Percentiles rank a stretch among this genome's conserved stretches.
phyloP scores from a whole-genome alignment of 2,113 vertebrate genomes.

The Plotosus lineatus region DNA sequence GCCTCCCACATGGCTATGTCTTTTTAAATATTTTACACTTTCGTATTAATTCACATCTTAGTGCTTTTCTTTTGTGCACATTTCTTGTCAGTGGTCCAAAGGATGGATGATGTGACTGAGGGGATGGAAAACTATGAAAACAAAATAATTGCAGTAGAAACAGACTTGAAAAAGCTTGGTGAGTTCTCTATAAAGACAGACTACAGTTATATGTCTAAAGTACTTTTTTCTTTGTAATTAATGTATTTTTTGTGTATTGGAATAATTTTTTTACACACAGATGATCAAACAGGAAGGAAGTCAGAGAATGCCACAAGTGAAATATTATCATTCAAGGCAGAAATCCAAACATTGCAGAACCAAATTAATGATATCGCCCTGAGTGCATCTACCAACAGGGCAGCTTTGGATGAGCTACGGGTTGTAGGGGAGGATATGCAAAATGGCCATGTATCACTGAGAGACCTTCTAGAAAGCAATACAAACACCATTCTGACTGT shows the following conservation, averaged over 20 bases:
- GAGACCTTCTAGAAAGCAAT: constrained; percentile 84
- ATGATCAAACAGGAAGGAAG: constrained; percentile 85
- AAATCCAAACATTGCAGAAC: constrained; percentile 82
- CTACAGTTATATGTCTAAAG: background rate
- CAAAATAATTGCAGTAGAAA: constrained; percentile 88
- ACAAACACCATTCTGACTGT: constrained; percentile 84
- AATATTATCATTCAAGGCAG: constrained; percentile 85
- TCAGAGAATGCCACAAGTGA: constrained; percentile 84
- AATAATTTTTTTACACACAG: constrained; percentile 62
- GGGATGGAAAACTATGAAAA: constrained; percentile 89
- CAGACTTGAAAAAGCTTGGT: constrained; percentile 91
- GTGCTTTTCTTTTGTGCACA: constrained; percentile 9
- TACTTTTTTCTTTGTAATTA: background rate
- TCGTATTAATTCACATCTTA: background rate
- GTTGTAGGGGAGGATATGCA: constrained; percentile 80
- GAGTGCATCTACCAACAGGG: constrained; percentile 84
- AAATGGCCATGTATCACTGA: constrained; percentile 83
- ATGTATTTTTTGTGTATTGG: background rate
- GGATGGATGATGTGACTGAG: constrained; percentile 91
- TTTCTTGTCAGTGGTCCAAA: constrained; percentile 86
- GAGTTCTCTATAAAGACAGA: constrained; percentile 55
- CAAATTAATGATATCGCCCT: constrained; percentile 83
- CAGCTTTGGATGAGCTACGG: constrained; percentile 82
- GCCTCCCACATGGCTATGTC: no score
- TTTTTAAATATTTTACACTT: background rate